Evolutionary conservation across 2,888 invertebrate species (phyloP).

Genomic region (Pyralis farinalis): DNA sequence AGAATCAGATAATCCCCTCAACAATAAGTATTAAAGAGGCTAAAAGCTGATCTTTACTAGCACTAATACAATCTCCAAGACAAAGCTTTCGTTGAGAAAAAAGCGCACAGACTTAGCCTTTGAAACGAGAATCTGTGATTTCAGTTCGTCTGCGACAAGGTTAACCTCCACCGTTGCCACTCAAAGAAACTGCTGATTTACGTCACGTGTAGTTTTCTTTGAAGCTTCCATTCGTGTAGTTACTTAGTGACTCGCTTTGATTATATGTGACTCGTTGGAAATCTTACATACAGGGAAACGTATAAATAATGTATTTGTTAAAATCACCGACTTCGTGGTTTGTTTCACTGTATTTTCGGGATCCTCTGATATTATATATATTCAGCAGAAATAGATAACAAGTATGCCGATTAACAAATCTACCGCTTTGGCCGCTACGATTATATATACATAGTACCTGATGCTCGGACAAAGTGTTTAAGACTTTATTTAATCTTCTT

Average conservation of each 20-base stretch:
- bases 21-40: constrained; percentile 4
- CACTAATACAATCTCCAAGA: constrained; percentile 33
- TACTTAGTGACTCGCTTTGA: constrained; percentile 6
- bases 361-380: too few species aligned
- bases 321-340: too few species aligned
- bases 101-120: constrained; percentile 45
- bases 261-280: too few species aligned
- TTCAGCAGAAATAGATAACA: too few species aligned
- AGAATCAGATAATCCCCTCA: background rate
- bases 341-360: too few species aligned
- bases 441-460: too few species aligned
- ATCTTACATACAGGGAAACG: too few species aligned
- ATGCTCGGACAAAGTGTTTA: too few species aligned
- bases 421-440: too few species aligned
- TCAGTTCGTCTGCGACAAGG: constrained; percentile 39
- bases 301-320: too few species aligned
- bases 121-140: constrained; percentile 20
- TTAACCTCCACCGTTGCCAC: constrained; percentile 43
- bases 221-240: constrained; percentile 21
- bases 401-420: too few species aligned
- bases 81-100: constrained; percentile 32
- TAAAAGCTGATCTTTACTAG: constrained; percentile 34
- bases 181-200: constrained; percentile 53
- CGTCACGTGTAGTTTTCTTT: constrained; percentile 34
- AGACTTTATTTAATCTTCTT: too few species aligned